These are phyloP conservation scores for Chymomyza costata DNA, from an alignment of 1,140 invertebrate species.

Conservation along the genomic window DNA sequence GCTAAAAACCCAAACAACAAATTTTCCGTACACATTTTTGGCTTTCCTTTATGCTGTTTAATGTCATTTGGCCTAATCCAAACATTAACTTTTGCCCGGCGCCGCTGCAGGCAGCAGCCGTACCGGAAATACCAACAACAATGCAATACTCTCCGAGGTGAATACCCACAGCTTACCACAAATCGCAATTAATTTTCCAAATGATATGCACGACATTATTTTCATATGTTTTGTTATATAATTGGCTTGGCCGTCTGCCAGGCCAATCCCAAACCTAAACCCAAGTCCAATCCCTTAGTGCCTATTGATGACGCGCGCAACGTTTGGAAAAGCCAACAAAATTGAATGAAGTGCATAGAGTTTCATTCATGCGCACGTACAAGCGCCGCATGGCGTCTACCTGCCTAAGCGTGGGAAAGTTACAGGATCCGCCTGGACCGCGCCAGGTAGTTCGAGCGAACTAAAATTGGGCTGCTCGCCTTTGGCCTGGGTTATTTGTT, in stretches of 20 bases:
- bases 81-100: constrained; percentile 32
- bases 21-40: constrained; percentile 58
- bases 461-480: constrained; percentile 57
- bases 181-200: constrained; percentile 66
- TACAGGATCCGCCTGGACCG: constrained; percentile 6
- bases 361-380: constrained; percentile 60
- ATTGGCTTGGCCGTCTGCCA: constrained; percentile 60
- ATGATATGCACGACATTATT: constrained; percentile 39
- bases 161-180: constrained; percentile 50
- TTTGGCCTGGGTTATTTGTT: constrained; percentile 55
- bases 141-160: constrained; percentile 7
- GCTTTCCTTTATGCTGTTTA: constrained; percentile 2
- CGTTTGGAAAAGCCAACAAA: constrained; percentile 17
- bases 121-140: constrained; percentile 35
- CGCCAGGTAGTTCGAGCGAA: constrained; percentile 2
- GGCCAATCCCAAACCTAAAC: constrained; percentile 30
- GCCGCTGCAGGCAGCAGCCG: too few species aligned
- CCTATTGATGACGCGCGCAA: constrained; percentile 43
- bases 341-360: constrained; percentile 42
- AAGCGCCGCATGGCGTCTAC: constrained; percentile 33
- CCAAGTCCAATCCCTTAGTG: background rate
- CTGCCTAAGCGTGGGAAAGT: constrained; percentile 69
- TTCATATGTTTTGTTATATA: constrained; percentile 72
- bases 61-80: constrained; percentile 29
- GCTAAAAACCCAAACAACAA: constrained; percentile 60